These are phyloP conservation scores for Eupithecia subfuscata DNA, from an alignment of 2,888 invertebrate genomes.

Conservation along the genomic window DNA sequence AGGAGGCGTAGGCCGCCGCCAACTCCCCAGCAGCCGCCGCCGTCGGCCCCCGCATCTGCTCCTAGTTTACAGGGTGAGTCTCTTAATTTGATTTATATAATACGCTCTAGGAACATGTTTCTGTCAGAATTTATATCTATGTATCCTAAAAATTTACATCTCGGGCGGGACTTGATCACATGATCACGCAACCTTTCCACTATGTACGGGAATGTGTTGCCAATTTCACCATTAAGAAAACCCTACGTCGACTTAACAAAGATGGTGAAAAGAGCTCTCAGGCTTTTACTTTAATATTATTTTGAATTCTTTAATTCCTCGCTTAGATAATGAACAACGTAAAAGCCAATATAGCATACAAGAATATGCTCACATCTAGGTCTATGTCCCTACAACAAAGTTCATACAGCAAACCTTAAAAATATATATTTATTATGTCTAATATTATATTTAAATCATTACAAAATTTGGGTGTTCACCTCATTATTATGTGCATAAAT, in stretches of 20 bases:
- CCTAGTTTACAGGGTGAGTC: conserved; percentile 85
- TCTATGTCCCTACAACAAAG: too few relatives aligned
- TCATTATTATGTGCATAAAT: background rate
- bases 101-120: background rate
- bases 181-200: too few relatives aligned
- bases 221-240: background rate
- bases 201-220: too few relatives aligned
- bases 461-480: too few relatives aligned
- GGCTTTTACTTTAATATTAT: too few relatives aligned
- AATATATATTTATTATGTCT: too few relatives aligned
- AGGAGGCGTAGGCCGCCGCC: conserved; percentile 83
- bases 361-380: background rate
- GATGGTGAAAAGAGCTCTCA: background rate
- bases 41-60: conserved; percentile 75
- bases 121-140: background rate
- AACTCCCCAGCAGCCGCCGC: conserved; percentile 70
- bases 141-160: too few relatives aligned
- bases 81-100: background rate
- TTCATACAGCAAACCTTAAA: background rate
- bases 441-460: too few relatives aligned
- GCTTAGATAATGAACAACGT: too few relatives aligned
- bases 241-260: background rate
- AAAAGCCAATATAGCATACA: too few relatives aligned
- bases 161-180: too few relatives aligned
- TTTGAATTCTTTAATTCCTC: background rate